Evolutionary conservation across 2,797 vertebrate species (phyloP).

Genomic region (Sardinella longiceps): DNA sequence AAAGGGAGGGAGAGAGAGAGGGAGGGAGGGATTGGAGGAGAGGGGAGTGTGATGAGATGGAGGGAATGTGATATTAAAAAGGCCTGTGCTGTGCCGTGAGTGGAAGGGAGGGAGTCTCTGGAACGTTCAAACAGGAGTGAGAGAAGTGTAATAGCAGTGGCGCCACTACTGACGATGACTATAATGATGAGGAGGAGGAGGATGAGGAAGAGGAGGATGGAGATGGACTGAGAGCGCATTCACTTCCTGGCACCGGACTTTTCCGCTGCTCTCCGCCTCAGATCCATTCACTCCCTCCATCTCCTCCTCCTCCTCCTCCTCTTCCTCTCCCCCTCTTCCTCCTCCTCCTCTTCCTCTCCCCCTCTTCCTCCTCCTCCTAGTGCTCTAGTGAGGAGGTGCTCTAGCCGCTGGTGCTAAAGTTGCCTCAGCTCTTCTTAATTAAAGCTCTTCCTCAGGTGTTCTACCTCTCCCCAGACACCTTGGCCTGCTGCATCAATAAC

Average conservation of each 20-base stretch:
- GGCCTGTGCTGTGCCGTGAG: background rate
- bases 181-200: background rate
- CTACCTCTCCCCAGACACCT: conserved; percentile 57
- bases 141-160: conserved; percentile 21
- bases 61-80: conserved; percentile 15
- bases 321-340: background rate
- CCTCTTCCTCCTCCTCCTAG: background rate
- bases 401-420: background rate
- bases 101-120: conserved; percentile 16
- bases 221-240: conserved; percentile 31
- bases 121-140: conserved; percentile 31
- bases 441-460: conserved; percentile 24
- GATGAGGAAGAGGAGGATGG: background rate
- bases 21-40: background rate
- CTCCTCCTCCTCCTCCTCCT: background rate
- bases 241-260: conserved; percentile 48
- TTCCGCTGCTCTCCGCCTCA: conserved; percentile 22
- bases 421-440: conserved; percentile 33
- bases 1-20: background rate
- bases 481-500: conserved; percentile 61
- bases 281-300: background rate
- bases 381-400: conserved; percentile 1
- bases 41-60: background rate
- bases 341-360: background rate
- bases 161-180: background rate